Evolutionary conservation across 2,888 invertebrate genomes (phyloP).

Genomic region (Erynnis tages): DNA sequence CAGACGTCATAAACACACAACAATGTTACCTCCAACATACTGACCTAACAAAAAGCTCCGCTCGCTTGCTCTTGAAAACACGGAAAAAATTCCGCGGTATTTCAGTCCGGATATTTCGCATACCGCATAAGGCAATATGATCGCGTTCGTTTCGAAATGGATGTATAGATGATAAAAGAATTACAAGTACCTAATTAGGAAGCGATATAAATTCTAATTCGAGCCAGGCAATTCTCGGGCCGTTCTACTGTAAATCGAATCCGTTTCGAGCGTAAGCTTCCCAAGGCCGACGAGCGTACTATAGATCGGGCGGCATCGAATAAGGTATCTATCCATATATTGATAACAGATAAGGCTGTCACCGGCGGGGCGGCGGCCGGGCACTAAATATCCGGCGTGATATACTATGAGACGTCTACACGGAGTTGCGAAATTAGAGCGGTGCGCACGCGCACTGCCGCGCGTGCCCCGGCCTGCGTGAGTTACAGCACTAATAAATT

Average conservation of each 20-base stretch:
- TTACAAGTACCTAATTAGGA: slow-evolving; percentile 34
- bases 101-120: slow-evolving; percentile 32
- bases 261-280: slow-evolving; percentile 33
- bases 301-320: slow-evolving; percentile 58
- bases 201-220: slow-evolving; percentile 35
- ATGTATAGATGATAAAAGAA: slow-evolving; percentile 25
- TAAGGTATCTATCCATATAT: slow-evolving; percentile 67
- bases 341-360: slow-evolving; percentile 79
- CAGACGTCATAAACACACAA: slow-evolving; percentile 9
- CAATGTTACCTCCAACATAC: neutral
- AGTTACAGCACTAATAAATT: slow-evolving; percentile 38
- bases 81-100: slow-evolving; percentile 30
- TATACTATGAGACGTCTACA: slow-evolving; percentile 62
- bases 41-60: slow-evolving; percentile 9
- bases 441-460: slow-evolving; percentile 41
- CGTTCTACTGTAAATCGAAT: slow-evolving; percentile 33
- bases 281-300: slow-evolving; percentile 41
- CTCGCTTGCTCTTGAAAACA: slow-evolving; percentile 27
- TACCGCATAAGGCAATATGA: slow-evolving; percentile 28
- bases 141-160: neutral
- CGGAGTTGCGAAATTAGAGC: slow-evolving; percentile 75
- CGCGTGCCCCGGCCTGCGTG: slow-evolving; percentile 38
- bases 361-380: slow-evolving; percentile 66
- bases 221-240: slow-evolving; percentile 26
- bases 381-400: slow-evolving; percentile 66